Base-by-base conservation (phyloP, 2,888 invertebrate species). In the Phlogophora meticulosa region DNA sequence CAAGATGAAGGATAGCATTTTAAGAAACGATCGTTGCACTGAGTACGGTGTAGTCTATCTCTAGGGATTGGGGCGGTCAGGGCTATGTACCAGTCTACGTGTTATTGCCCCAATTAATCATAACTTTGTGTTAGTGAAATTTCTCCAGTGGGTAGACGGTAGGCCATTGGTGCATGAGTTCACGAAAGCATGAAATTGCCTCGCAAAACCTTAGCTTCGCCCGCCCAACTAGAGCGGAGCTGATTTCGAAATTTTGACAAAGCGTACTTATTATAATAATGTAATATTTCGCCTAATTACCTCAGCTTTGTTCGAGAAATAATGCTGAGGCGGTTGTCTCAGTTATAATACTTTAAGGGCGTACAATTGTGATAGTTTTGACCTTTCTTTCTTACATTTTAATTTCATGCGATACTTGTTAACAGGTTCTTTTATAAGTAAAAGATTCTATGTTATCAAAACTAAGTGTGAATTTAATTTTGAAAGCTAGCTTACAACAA, bases 101-200 rank as follows among this genome's bases (percentile, higher is more conserved):
- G 90, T 92, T 93, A 95, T 94, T 94, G 91, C 92, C 87, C 88
- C 92, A 94, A 95, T 95, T 95, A 95, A 95, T 95, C 95, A 95
- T 93, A 95, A 95, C 89, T 95, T 94, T 91, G 93, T 91, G 92
- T 91, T 93, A 94, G 93, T 93, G 93, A 94, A 94, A 95, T 94
- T 94, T 92, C 93, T 92, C 91, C 87, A 87, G 91, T 88, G 88
- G 88, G 64, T 75, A 62, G 65, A 58, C 17, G 89, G 64, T 76
- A 66, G 85, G 79, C 92, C 91, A 93, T 89, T 91, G 92, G 94
- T 93, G 94, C 93, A 94, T 90, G 90, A 91, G 93, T 85, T 91
- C 95, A 93, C 84, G 90, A 91, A 92, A 87, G 92, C 95, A 94
- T 95, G 94, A 95, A 95, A 95, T 95, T 95, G 94, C 92, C 91